Evolutionary conservation across 2,888 invertebrate genomes (phyloP).

Genomic region (Hyalella azteca): DNA sequence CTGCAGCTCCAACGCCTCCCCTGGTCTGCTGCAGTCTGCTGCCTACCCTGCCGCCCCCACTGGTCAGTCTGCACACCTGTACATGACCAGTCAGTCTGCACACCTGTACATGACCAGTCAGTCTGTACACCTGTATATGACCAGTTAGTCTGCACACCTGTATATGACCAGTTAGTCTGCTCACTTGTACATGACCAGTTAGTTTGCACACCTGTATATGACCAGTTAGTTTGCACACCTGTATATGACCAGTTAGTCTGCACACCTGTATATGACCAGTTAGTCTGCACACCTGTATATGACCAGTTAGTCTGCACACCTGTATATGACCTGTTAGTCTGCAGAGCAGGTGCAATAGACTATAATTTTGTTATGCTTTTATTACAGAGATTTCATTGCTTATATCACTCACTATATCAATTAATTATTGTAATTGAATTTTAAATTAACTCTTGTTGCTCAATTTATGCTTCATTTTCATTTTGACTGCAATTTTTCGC

Average conservation of each 20-base stretch:
- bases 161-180: background rate
- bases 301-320: background rate
- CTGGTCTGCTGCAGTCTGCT: background rate
- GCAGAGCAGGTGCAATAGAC: background rate
- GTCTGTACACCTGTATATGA: background rate
- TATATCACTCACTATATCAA: background rate
- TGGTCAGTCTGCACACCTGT: background rate
- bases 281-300: background rate
- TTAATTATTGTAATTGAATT: background rate
- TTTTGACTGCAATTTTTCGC: background rate
- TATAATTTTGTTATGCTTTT: background rate
- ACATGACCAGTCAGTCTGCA: background rate
- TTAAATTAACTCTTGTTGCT: background rate
- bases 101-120: background rate
- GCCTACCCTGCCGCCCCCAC: background rate
- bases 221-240: background rate
- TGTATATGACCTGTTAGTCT: background rate
- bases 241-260: background rate
- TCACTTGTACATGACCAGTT: background rate
- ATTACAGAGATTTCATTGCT: background rate
- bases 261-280: background rate
- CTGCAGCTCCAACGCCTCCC: background rate
- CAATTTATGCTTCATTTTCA: background rate
- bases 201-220: background rate
- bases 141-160: background rate